phyloP scores from a whole-genome alignment of 1,140 invertebrate genomes.

The Neodiprion lecontei region DNA sequence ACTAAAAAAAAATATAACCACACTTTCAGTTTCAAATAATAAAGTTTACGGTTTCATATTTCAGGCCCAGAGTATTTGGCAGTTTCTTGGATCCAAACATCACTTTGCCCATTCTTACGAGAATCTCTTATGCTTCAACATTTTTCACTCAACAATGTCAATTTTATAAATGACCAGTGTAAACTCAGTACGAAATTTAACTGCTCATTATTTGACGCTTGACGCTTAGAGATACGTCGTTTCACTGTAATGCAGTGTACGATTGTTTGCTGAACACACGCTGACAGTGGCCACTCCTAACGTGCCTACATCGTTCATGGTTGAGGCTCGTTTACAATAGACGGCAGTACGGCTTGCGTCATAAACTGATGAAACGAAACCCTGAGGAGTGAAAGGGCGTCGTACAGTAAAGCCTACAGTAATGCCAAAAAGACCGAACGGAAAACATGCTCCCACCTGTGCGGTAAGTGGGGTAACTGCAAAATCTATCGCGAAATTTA shows the following conservation, averaged over 20 bases:
- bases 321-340: too few species aligned
- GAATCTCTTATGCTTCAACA: neutral
- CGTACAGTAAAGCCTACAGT: too few species aligned
- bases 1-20: neutral
- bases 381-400: too few species aligned
- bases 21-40: neutral
- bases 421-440: too few species aligned
- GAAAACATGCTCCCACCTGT: too few species aligned
- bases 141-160: constrained; percentile 1
- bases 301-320: too few species aligned
- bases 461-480: too few species aligned
- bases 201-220: neutral
- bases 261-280: constrained; percentile 2
- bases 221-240: neutral
- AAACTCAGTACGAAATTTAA: neutral
- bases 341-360: too few species aligned
- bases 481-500: too few species aligned
- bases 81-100: too few species aligned
- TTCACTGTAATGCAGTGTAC: neutral
- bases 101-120: too few species aligned
- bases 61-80: neutral
- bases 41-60: neutral
- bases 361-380: too few species aligned
- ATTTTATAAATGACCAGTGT: neutral
- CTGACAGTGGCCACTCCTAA: neutral